Evolutionary conservation across 1,140 invertebrate genomes (phyloP).

Genomic region (Caenorhabditis latens): DNA sequence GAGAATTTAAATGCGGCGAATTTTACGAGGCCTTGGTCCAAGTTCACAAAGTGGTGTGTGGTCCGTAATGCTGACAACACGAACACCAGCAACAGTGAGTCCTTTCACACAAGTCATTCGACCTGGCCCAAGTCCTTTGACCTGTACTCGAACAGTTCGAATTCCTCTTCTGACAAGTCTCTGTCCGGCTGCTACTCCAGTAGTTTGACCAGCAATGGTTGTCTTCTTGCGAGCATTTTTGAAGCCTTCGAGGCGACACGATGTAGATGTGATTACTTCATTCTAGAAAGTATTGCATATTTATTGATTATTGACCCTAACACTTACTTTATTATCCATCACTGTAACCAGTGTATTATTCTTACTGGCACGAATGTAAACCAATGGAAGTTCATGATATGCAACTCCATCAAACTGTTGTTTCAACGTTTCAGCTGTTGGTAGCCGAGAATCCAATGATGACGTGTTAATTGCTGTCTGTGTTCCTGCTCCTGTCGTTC

Average conservation of each 20-base stretch:
- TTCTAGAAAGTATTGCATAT: conserved; percentile 58
- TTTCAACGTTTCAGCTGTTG: conserved; percentile 70
- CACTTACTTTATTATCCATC: conserved; percentile 69
- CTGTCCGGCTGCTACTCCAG: conserved; percentile 85
- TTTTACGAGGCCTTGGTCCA: conserved; percentile 79
- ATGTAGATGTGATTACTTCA: conserved; percentile 79
- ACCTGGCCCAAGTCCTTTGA: conserved; percentile 77
- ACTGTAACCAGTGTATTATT: conserved; percentile 75
- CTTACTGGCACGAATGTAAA: conserved; percentile 74
- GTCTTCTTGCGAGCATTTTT: conserved; percentile 94
- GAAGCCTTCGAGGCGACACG: conserved; percentile 91
- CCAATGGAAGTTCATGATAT: conserved; percentile 73
- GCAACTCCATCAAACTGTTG: conserved; percentile 71
- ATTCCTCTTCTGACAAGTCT: conserved; percentile 74
- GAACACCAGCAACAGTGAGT: conserved; percentile 87
- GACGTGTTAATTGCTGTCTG: conserved; percentile 69
- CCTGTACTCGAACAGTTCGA: conserved; percentile 79
- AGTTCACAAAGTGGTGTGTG: conserved; percentile 86
- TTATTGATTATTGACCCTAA: too few relatives aligned
- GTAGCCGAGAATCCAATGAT: conserved; percentile 70
- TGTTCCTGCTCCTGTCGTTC: conserved; percentile 62
- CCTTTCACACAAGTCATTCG: conserved; percentile 88
- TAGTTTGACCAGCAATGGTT: conserved; percentile 93
- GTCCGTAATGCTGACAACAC: conserved; percentile 91
- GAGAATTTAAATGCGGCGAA: conserved; percentile 69